These are phyloP conservation scores for Phoebastria nigripes DNA, from an alignment of 2,797 vertebrate genomes.

Conservation along the genomic window DNA sequence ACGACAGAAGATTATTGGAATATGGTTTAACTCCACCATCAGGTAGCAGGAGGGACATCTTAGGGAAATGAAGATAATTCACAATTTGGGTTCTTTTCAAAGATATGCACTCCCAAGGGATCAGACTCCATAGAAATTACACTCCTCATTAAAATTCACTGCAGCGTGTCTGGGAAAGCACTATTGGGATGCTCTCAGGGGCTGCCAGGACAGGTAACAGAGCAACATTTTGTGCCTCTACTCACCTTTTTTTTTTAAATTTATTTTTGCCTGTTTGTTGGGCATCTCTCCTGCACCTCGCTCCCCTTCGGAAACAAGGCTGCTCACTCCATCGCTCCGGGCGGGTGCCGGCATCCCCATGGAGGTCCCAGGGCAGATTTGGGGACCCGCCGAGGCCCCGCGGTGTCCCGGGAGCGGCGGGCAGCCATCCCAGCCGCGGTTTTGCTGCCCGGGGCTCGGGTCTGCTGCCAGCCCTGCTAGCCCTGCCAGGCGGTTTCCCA, in stretches of 20 bases:
- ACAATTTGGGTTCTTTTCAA: neutral
- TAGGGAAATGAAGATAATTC: neutral
- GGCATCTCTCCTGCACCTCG: neutral
- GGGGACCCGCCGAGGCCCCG: rapidly evolving
- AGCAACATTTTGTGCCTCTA: neutral
- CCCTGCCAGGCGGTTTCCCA: neutral
- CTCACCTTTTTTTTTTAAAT: neutral
- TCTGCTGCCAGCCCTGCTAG: neutral
- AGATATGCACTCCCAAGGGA: neutral
- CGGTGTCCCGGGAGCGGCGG: rapidly evolving
- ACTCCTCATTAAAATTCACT: neutral
- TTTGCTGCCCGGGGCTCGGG: rapidly evolving
- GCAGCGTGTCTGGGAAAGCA: neutral
- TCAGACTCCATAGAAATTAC: rapidly evolving
- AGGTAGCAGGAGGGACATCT: neutral
- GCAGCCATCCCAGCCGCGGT: neutral
- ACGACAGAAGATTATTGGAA: neutral
- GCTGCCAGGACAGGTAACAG: neutral
- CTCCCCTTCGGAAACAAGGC: neutral
- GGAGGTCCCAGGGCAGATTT: neutral
- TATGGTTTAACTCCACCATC: neutral
- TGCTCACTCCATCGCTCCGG: neutral
- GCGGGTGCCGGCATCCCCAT: rapidly evolving
- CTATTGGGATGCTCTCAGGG: neutral
- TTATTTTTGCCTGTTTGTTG: neutral